Evolutionary conservation across 2,797 vertebrate genomes (phyloP), one percentile per base, ranked within the genome.

Genomic region (Poeciliopsis paucimaculata): DNA sequence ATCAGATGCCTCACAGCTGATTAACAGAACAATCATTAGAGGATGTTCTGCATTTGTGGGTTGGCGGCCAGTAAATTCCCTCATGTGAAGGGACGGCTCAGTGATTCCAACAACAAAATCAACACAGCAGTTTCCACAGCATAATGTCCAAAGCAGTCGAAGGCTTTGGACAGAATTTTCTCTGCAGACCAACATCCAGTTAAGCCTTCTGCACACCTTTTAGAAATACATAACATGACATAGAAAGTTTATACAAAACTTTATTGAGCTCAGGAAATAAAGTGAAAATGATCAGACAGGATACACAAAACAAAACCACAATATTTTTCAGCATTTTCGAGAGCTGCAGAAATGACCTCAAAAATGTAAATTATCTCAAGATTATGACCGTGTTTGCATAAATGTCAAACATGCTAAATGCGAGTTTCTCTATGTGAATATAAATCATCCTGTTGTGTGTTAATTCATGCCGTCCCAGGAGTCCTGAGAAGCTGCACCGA

Each of bases 11-110:
- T 62, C 23, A 16, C 9, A n/a, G 36, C 41, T 11, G 49, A 23
- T 78, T 31, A 46, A 57, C 53, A 73, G 16, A 36, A n/a, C 34
- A 43, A 51, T 79, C 76, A 84, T 71, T 73, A 10, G 20, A 53
- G 41, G 68, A 51, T 57, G 43, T 76, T 83, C 77, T 26, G 70
- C 28, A 57, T 53, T 71, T 47, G 77, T 68, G 3, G 34, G 74
- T 34, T 80, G 73, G 62, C 84, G 68, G 75, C 72, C 82, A 77
- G 15, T 77, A 28, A 39, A 80, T 77, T 82, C 83, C 85, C 87
- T 73, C 45, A 64, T 71, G 76, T 73, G 75, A 45, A 45, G 41
- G 8, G 15, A 18, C 1, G 34, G 0, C 47, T 36, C 47, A 23
- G 46, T 49, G 72, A 73, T 16, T 49, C 71, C 20, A 41, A 72